Evolutionary conservation across 2,113 vertebrate species (phyloP).

Genomic region (Formicarius rufipectus): DNA sequence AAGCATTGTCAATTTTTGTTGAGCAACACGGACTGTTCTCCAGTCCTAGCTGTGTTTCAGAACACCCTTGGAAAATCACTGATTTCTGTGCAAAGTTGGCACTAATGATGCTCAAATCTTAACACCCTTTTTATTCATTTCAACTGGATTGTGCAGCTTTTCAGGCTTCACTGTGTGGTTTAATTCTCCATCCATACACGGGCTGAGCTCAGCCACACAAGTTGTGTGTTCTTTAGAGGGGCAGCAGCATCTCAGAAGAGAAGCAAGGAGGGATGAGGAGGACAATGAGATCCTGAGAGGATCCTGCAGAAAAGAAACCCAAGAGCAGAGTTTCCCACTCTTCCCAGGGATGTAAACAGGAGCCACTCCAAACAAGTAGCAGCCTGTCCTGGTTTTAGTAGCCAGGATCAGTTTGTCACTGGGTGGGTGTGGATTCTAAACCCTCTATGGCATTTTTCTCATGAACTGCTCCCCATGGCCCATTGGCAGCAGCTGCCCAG

Average conservation of each 20-base stretch:
- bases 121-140: neutral
- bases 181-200: neutral
- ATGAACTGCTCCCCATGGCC: no score
- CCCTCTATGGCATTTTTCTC: no score
- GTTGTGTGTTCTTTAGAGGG: neutral
- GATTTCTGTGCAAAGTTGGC: neutral
- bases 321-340: neutral
- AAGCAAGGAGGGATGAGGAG: neutral
- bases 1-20: neutral
- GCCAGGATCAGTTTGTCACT: no score
- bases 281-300: neutral
- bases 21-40: fast-evolving
- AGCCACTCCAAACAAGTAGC: neutral
- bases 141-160: neutral
- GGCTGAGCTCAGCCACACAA: neutral
- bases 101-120: neutral
- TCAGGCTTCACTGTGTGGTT: neutral
- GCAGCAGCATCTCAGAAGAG: neutral
- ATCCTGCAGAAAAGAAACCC: neutral
- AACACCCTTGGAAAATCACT: neutral
- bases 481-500: no score
- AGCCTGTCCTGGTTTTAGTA: no score
- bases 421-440: no score
- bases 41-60: neutral
- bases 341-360: neutral